Base-by-base conservation (phyloP, 2,888 invertebrate genomes). In the Empis stercorea region DNA sequence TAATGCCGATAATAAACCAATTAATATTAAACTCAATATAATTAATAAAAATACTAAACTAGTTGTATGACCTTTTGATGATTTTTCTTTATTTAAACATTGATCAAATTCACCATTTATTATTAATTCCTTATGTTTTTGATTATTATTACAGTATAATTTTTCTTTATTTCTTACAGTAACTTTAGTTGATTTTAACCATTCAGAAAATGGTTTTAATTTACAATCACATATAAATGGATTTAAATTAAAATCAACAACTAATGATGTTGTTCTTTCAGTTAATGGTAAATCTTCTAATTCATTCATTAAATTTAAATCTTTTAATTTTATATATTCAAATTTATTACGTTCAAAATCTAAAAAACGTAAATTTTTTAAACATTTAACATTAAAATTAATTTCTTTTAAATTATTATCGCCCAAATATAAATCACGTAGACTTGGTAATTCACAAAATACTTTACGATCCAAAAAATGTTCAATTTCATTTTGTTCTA, bases 401-500 rank as follows among this genome's bases (percentile, higher is more conserved):
- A 84, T 62, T 39, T 74, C 75, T 13, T 72, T 74, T 27, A 81
- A 64, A 16, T 68, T 64, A 56, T 81, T 81, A 54, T 83, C 76
- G n/a, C 80, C 81, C 44, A 86, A 64, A 62, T 84, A 78, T 1
- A 86, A 67, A 59, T 84, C 80, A 52, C 77, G 70, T 5, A 86
- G 63, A 45, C 72, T 73, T 0, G 80, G 79, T 20, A 85, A 65
- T 57, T 79, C 78, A 57, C 85, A 86, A 60, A 86, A 86, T 1
- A 84, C 77, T 40, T 73, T 73, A 13, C 72, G 69, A 59, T 82
- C 80, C 49, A 71, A 71, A 54, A 84, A 81, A 43, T 73, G 70
- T 23, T 74, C 75, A 30, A 86, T 84, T 62, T 84, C 81, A 60
- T 86, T 86, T 56, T 84, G 82, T 57, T 85, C 85, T 56, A 86